Conservation (phyloP, 2,113 vertebrate genomes). For the Phalacrocorax pelagicus region DNA sequence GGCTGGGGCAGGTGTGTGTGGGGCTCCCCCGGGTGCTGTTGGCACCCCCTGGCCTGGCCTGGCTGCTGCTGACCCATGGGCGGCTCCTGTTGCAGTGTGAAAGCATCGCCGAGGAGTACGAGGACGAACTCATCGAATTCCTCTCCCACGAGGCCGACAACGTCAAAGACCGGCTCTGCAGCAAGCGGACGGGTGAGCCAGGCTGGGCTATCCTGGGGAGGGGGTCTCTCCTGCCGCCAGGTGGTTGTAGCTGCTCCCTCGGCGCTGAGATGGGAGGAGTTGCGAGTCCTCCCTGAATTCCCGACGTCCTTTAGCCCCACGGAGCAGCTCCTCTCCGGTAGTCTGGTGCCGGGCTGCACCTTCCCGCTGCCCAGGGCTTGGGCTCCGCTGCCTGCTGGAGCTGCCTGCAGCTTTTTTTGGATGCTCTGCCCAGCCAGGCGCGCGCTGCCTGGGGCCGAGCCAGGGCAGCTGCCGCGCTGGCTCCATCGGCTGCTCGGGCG, state of each 20-base stretch:
- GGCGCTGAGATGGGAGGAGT: not conserved
- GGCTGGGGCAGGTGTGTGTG: accelerated
- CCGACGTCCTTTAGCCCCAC: accelerated
- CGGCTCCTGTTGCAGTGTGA: conserved; percentile 80
- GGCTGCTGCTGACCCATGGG: not conserved
- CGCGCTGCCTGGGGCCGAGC: not conserved
- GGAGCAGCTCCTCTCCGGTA: too few species aligned
- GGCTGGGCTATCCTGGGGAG: accelerated
- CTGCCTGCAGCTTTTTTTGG: not conserved
- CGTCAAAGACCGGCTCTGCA: conserved; percentile 94
- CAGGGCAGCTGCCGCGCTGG: not conserved
- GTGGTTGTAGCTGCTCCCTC: accelerated
- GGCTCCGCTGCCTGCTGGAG: not conserved
- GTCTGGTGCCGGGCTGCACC: too few species aligned
- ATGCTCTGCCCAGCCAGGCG: accelerated
- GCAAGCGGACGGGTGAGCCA: conserved; percentile 88
- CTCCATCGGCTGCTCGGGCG: not conserved
- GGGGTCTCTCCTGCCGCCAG: too few species aligned
- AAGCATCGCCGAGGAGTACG: conserved; percentile 91
- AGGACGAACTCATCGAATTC: conserved; percentile 95
- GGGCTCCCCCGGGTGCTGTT: not conserved
- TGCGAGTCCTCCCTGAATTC: too few species aligned
- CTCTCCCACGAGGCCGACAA: conserved; percentile 90
- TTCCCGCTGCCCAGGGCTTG: accelerated
- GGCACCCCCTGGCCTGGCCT: accelerated